phyloP scores from a whole-genome alignment of 2,113 vertebrate genomes.

The Chunga burmeisteri region DNA sequence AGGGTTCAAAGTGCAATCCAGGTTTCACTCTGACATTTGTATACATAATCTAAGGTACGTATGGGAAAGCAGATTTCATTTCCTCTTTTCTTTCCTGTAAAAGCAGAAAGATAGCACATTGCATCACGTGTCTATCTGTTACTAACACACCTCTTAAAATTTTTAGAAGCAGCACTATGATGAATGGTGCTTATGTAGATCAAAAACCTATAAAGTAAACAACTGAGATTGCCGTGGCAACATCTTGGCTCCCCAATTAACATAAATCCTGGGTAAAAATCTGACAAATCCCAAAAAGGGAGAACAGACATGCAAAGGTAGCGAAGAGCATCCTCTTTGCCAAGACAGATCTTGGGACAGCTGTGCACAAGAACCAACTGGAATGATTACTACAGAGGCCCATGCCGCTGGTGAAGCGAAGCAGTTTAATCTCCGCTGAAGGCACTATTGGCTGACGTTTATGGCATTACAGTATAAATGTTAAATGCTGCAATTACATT shows the following conservation, averaged over 20 bases:
- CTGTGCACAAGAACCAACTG: not conserved
- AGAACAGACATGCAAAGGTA: not conserved
- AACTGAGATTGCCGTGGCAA: not conserved
- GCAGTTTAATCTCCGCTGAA: conserved; percentile 19
- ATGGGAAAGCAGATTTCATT: not conserved
- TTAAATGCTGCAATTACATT: conserved; percentile 53
- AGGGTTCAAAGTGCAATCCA: not conserved
- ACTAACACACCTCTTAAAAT: not conserved
- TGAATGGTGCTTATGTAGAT: not conserved
- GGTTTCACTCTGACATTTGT: not conserved
- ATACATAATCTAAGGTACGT: not conserved
- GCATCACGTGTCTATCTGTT: accelerated
- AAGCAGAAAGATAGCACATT: not conserved
- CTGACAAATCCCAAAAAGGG: not conserved
- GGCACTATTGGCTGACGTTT: not conserved
- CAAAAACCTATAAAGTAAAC: not conserved
- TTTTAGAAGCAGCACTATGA: not conserved
- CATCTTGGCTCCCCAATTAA: not conserved
- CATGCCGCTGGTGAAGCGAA: not conserved
- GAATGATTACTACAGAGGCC: not conserved
- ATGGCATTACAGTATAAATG: not conserved
- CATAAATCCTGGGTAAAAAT: not conserved
- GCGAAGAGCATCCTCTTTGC: not conserved
- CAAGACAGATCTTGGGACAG: not conserved
- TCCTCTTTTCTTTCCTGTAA: not conserved